These are phyloP conservation scores for Burhinus bistriatus DNA, from an alignment of 2,113 vertebrate species.

Conservation along the genomic window DNA sequence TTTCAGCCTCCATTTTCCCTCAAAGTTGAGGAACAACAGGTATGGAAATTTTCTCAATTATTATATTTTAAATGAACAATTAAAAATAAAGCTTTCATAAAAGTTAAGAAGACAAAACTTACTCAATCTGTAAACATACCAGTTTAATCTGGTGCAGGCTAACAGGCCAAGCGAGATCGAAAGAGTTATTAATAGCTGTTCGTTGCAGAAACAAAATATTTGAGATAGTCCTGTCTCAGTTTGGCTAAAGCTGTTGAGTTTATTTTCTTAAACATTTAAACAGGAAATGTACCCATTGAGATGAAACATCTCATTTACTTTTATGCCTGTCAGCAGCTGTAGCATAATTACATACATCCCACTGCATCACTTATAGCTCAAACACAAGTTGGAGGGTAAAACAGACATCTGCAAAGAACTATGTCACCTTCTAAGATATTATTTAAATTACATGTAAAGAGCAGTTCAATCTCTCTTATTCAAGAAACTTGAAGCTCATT, in stretches of 20 bases:
- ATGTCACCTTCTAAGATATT: not conserved
- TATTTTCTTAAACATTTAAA: conserved; percentile 18
- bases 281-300: not conserved
- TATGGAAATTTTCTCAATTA: not conserved
- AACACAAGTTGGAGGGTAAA: not conserved
- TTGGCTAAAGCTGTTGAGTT: not conserved
- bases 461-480: not conserved
- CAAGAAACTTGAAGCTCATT: not conserved
- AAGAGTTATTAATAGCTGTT: not conserved
- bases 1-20: not conserved
- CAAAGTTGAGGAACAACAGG: not conserved
- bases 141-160: not conserved
- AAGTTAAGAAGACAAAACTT: not conserved
- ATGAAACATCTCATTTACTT: conserved; percentile 33
- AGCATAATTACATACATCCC: not conserved
- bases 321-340: not conserved
- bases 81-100: not conserved
- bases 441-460: not conserved
- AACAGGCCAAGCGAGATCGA: not conserved
- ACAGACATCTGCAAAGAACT: not conserved
- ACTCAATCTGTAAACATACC: not conserved
- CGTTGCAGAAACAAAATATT: not conserved
- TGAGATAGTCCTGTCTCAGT: not conserved
- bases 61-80: not conserved
- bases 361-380: not conserved